phyloP scores from a whole-genome alignment of 2,113 vertebrate species.

The Gorilla gorilla region DNA sequence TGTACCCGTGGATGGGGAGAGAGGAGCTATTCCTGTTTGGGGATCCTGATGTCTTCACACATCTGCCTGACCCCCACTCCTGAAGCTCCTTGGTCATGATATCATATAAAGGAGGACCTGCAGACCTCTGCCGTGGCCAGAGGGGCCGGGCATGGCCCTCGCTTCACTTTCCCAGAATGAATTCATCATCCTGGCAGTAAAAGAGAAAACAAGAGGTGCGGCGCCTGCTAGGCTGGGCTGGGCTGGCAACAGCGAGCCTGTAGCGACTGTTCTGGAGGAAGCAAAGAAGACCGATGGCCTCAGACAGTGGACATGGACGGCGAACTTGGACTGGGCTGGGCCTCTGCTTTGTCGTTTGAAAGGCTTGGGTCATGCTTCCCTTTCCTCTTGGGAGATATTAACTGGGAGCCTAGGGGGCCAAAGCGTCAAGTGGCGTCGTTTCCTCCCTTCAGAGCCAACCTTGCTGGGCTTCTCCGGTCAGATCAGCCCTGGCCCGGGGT shows the following conservation, averaged over 20 bases:
- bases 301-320: background rate
- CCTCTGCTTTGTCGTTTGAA: background rate
- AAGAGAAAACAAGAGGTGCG: background rate
- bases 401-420: rapidly evolving
- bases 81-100: background rate
- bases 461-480: background rate
- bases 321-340: too few species aligned
- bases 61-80: background rate
- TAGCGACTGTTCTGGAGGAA: too few species aligned
- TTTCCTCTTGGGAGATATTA: background rate
- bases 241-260: background rate
- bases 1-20: background rate
- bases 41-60: rapidly evolving
- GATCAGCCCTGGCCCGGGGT: rapidly evolving
- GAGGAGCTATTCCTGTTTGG: too few species aligned
- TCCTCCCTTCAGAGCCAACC: background rate
- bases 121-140: background rate
- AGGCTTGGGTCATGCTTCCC: background rate
- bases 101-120: background rate
- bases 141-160: too few species aligned
- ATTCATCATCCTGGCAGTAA: too few species aligned
- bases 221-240: background rate
- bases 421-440: rapidly evolving
- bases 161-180: too few species aligned
- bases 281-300: rapidly evolving